phyloP scores from a whole-genome alignment of 2,113 vertebrate species.

The Cairina moschata region DNA sequence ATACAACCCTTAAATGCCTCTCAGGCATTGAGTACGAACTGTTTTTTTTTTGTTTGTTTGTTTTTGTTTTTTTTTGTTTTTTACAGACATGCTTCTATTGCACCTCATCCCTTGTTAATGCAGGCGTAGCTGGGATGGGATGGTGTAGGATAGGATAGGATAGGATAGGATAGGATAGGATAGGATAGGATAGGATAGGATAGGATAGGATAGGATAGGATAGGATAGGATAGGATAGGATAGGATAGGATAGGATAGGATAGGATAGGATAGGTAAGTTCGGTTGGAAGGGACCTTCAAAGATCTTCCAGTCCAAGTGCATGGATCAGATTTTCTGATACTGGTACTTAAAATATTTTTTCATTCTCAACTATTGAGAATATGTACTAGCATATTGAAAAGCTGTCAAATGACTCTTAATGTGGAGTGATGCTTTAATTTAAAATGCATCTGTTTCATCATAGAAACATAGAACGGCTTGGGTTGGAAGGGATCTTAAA shows the following conservation, averaged over 20 bases:
- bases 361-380: not conserved
- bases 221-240: not conserved
- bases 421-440: not conserved
- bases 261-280: not conserved
- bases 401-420: not conserved
- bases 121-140: not conserved
- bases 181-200: not conserved
- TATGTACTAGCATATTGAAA: not conserved
- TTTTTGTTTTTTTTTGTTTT: too few relatives aligned
- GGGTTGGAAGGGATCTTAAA: too few relatives aligned
- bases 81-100: not conserved
- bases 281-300: not conserved
- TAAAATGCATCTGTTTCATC: not conserved
- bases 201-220: too few relatives aligned
- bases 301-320: not conserved
- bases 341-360: not conserved
- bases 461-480: too few relatives aligned
- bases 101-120: not conserved
- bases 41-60: not conserved
- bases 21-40: not conserved
- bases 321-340: not conserved
- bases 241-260: not conserved
- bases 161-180: not conserved
- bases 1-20: not conserved
- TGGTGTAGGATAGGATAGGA: not conserved